Base-by-base conservation (phyloP, 2,113 vertebrate species). In the Pagrus major region DNA sequence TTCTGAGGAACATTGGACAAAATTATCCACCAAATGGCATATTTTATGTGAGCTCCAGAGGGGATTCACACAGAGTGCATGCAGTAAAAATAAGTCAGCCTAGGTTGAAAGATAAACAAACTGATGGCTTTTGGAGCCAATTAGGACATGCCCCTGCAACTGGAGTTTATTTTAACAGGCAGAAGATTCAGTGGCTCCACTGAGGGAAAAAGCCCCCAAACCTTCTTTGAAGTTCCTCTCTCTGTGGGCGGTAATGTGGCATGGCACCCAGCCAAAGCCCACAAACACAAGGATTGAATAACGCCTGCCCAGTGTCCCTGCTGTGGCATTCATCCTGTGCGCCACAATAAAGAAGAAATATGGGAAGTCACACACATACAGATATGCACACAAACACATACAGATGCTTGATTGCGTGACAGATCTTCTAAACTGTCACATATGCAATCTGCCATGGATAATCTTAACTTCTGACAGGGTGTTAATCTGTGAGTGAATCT, bases 231-330 rank as follows among this genome's bases (percentile, higher is more conserved):
- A 91, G 90, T 90, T 71, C 52, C 47, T 56, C 72, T 76, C 86
- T 91, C 86, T n/a, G 70, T 92, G 88, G 88, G 87, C 44, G 80
- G 89, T 81, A 81, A 86, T 89, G 86, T 90, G 83, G 83, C 76
- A 66, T 88, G 86, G 90, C 87, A 82, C 42, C 51, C 33, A 35
- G 85, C 89, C 89, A 93, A 82, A 82, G 63, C 87, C 84, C 89
- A 82, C 88, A 88, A 80, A 91, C 90, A 89, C 66, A 84, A 27
- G 88, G 90, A 76, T 73, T 90, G 82, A 91, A 89, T 91, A 89
- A 88, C 71, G 78, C 70, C 73, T 63, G 80, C 70, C 86, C 81
- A 68, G 67, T 73, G 70, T 73, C 83, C 88, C 87, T 12, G 68
- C 86, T 84, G 80, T 76, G 86, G 60, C 66, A 69, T 89, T 91